phyloP scores from a whole-genome alignment of 35 echinoderm and acorn worm species.

The Antedon bifida region DNA sequence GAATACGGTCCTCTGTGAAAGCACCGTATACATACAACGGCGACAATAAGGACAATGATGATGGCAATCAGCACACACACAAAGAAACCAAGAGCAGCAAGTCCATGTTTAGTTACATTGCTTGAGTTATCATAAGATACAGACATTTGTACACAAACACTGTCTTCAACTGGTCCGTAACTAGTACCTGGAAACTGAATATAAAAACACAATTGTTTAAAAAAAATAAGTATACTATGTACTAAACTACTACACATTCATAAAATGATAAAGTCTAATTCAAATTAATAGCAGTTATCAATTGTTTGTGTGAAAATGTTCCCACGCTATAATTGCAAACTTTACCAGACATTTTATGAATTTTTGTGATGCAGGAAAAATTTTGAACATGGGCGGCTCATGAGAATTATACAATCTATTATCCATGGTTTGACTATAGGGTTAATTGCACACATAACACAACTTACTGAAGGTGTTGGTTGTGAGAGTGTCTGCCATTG shows the following conservation, averaged over 20 bases:
- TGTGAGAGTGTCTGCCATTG: background rate
- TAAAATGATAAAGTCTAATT: no score
- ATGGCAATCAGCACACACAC: background rate
- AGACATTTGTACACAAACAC: background rate
- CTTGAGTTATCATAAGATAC: background rate
- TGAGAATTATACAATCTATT: background rate
- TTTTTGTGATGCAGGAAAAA: background rate
- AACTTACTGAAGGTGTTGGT: background rate
- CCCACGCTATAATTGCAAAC: no score
- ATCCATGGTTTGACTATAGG: background rate
- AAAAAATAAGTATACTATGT: no score
- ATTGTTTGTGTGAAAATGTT: no score
- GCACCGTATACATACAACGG: background rate
- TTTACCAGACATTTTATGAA: no score
- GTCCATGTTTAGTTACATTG: background rate
- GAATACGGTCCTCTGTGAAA: background rate
- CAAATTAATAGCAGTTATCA: no score
- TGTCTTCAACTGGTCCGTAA: background rate
- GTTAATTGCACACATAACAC: background rate
- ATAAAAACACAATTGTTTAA: background rate
- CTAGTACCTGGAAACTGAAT: background rate
- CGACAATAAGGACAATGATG: background rate
- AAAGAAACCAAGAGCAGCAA: background rate
- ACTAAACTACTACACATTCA: no score
- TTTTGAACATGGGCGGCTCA: background rate